Evolutionary conservation across 2,888 invertebrate species (phyloP).

Genomic region (Sphaeridia pumilis): DNA sequence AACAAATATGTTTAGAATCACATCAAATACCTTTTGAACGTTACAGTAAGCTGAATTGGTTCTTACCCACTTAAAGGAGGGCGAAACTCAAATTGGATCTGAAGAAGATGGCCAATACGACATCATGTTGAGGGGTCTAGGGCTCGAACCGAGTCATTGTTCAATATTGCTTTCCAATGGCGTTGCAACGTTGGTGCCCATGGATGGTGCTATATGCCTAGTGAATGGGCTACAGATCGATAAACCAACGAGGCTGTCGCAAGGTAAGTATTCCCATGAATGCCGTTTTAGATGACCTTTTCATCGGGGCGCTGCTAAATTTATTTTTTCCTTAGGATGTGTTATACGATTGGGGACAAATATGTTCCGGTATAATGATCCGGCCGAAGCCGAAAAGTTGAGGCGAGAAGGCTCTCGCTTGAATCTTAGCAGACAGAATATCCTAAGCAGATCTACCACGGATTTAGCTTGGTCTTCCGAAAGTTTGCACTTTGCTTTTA

Average conservation of each 20-base stretch:
- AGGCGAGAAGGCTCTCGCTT: constrained; percentile 59
- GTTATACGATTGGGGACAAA: constrained; percentile 65
- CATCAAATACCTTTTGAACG: no score
- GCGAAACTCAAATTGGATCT: constrained; percentile 71
- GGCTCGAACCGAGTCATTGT: constrained; percentile 68
- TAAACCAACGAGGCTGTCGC: constrained; percentile 63
- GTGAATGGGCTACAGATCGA: constrained; percentile 69
- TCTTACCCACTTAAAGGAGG: constrained; percentile 47
- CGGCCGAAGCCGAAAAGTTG: constrained; percentile 72
- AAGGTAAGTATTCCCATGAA: constrained; percentile 43
- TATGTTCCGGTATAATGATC: constrained; percentile 81
- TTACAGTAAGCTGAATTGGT: no score
- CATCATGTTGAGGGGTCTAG: constrained; percentile 63
- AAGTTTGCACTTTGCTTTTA: constrained; percentile 25
- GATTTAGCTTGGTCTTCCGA: constrained; percentile 51
- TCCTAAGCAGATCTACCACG: constrained; percentile 69
- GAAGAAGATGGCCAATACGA: constrained; percentile 55
- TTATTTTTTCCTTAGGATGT: constrained; percentile 47
- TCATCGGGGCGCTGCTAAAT: not conserved
- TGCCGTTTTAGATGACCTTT: not conserved
- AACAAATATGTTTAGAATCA: constrained; percentile 7
- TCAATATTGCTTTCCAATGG: constrained; percentile 58
- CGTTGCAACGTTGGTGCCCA: constrained; percentile 60
- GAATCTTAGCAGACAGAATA: constrained; percentile 66
- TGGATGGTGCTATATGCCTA: constrained; percentile 64